Evolutionary conservation across 2,888 invertebrate genomes (phyloP), one percentile per base, ranked within the genome.

Genomic region (Plagodis dolabraria): DNA sequence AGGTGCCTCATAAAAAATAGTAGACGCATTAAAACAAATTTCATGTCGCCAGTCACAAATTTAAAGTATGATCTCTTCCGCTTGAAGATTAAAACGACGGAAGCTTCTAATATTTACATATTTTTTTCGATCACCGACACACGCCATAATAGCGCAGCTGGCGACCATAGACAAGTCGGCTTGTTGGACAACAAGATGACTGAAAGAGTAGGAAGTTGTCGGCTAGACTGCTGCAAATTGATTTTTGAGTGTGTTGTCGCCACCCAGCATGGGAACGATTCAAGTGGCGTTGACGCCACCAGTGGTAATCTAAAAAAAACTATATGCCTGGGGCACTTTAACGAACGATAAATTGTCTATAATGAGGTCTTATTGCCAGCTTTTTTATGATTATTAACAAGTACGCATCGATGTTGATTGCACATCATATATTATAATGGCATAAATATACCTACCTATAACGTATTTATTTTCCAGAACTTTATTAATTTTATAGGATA

Each of bases 161-260:
- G 67, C 60, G 57, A 60, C 60, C 62, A 68, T 69, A 66, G 67
- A 67, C 65, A 67, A 62, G 42, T 50, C 53, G 47, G 52, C 56
- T 53, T 47, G 53, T 63, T 12, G 43, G 43, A 43, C 43, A 43
- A 43, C 71, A 70, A 68, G 22, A 22, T 22, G 22, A 22, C 22
- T 2, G 22, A 22, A 22, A 4, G 22, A 22, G 73, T 71, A 80
- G 88, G 88, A 89, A 89, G 77, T 82, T 68, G 75, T 66, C 71
- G 89, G 82, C 89, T 87, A 89, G 90, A 91, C 91, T 77, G 72
- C 84, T 89, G 92, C 91, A 89, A 90, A 91, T 90, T 89, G 87
- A 75, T 76, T 80, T 82, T 80, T 81, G 80, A 91, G 90, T 89
- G 88, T 80, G 83, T 78, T 87, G 92, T 90, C 92, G 92, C 92